phyloP scores from a whole-genome alignment of 2,888 invertebrate genomes.

The Hypomecis punctinalis region DNA sequence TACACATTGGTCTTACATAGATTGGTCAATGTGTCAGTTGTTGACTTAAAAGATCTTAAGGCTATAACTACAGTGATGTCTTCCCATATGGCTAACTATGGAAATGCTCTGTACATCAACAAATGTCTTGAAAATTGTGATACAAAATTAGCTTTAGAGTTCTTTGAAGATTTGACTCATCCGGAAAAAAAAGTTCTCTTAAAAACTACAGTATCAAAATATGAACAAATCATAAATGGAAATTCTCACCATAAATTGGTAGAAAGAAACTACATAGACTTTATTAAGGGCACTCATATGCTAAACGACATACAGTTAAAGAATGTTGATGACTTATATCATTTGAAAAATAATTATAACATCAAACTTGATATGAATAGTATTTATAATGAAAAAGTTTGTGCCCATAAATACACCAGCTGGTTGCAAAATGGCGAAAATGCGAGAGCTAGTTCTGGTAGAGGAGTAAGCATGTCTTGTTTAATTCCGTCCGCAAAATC shows the following conservation, averaged over 20 bases:
- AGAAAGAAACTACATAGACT: constrained; percentile 79
- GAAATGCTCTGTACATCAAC: constrained; percentile 68
- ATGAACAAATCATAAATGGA: constrained; percentile 71
- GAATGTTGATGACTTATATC: constrained; percentile 70
- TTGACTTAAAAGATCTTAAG: constrained; percentile 72
- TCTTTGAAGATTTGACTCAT: constrained; percentile 61
- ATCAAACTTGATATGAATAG: constrained; percentile 63
- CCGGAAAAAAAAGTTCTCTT: constrained; percentile 64
- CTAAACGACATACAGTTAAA: constrained; percentile 60
- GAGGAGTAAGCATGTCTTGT: constrained; percentile 60
- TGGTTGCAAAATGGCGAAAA: constrained; percentile 53
- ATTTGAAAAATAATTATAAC: constrained; percentile 72
- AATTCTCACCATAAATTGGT: constrained; percentile 51
- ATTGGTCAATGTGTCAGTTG: constrained; percentile 59
- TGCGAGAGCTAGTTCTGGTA: constrained; percentile 55
- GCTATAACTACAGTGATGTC: constrained; percentile 66
- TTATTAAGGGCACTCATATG: constrained; percentile 70
- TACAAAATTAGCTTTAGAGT: constrained; percentile 68
- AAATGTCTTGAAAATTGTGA: constrained; percentile 73
- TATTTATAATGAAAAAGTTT: constrained; percentile 62
- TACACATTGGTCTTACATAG: constrained; percentile 73
- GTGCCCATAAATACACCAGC: constrained; percentile 50
- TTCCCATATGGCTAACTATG: constrained; percentile 59
- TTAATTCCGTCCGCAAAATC: constrained; percentile 57
- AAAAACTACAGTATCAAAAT: constrained; percentile 68